Evolutionary conservation across 2,113 vertebrate species (phyloP).

Genomic region (human): GRCh38 chr13:46835001-46835500

Average conservation of each 20-base stretch:
- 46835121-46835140: slow-evolving; percentile 96
- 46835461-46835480: slow-evolving; percentile 93
- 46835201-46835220: slow-evolving; percentile 92
- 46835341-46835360: slow-evolving; percentile 86
- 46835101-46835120: slow-evolving; percentile 96
- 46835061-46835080: slow-evolving; percentile 93
- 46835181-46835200: slow-evolving; percentile 86
- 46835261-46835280: slow-evolving; percentile 97
- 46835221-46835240: slow-evolving; percentile 98
- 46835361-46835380: slow-evolving; percentile 92
- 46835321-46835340: slow-evolving; percentile 87
- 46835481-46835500: slow-evolving; percentile 96
- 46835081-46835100: slow-evolving; percentile 96
- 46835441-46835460: slow-evolving; percentile 92
- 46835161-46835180: slow-evolving; percentile 91
- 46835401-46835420: slow-evolving; percentile 91
- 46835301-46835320: slow-evolving; percentile 97
- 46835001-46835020: slow-evolving; percentile 94
- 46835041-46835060: slow-evolving; percentile 92
- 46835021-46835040: slow-evolving; percentile 94
- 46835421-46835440: slow-evolving; percentile 89
- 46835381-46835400: slow-evolving; percentile 93
- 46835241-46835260: slow-evolving; percentile 99
- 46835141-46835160: slow-evolving; percentile 99
- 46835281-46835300: slow-evolving; percentile 98